Evolutionary conservation across 2,888 invertebrate genomes (phyloP).

Genomic region (Epinotia nisella): DNA sequence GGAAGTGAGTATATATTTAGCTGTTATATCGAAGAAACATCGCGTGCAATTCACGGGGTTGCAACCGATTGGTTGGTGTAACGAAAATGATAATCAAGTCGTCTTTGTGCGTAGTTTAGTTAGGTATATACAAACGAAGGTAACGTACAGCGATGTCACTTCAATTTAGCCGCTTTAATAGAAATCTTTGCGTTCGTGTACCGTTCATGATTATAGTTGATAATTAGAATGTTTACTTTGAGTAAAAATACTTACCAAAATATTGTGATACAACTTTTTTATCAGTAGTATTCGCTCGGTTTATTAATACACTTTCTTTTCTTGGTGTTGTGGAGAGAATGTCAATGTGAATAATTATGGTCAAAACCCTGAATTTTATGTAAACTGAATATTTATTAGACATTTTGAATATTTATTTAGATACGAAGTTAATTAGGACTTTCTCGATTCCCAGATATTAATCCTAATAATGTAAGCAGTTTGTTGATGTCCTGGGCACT

Average conservation of each 20-base stretch:
- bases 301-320: conserved; percentile 48
- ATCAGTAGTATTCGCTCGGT: conserved; percentile 55
- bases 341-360: conserved; percentile 11
- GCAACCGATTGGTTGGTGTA: conserved; percentile 33
- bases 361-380: conserved; percentile 6
- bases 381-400: not conserved
- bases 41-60: conserved; percentile 37
- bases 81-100: conserved; percentile 33
- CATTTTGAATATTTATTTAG: conserved; percentile 16
- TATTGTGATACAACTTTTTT: conserved; percentile 67
- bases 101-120: conserved; percentile 36
- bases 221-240: conserved; percentile 33
- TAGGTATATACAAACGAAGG: conserved; percentile 37
- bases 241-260: conserved; percentile 55
- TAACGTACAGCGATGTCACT: conserved; percentile 40
- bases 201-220: conserved; percentile 28
- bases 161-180: conserved; percentile 44
- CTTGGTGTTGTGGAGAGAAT: conserved; percentile 27
- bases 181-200: conserved; percentile 31
- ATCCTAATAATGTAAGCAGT: conserved; percentile 8
- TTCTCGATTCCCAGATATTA: conserved; percentile 13
- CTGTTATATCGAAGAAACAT: conserved; percentile 43
- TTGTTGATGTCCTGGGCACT: conserved; percentile 18
- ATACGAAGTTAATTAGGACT: conserved; percentile 15
- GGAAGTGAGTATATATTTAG: conserved; percentile 37